phyloP scores from a whole-genome alignment of 2,888 invertebrate species.

The Ctenicera cuprea region DNA sequence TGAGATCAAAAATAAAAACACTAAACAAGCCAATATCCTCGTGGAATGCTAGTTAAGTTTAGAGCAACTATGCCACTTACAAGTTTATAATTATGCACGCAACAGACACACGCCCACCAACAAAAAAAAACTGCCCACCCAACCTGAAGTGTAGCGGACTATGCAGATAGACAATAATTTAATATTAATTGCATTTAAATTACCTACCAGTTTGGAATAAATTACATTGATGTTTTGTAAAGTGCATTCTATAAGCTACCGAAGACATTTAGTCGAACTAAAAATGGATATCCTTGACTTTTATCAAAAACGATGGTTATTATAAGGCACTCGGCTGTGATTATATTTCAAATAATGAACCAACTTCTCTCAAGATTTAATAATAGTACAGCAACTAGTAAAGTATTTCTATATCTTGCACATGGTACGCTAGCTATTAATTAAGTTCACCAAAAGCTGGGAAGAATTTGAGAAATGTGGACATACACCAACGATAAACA shows the following conservation, averaged over 20 bases:
- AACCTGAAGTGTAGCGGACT: slow-evolving; percentile 4
- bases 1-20: slow-evolving; percentile 41
- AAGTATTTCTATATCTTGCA: no score
- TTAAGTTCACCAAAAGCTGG: slow-evolving; percentile 1
- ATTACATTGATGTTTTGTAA: not conserved
- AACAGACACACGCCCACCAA: slow-evolving; percentile 32
- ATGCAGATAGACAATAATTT: not conserved
- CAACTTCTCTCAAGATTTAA: no score
- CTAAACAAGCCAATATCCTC: slow-evolving; percentile 48
- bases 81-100: slow-evolving; percentile 34
- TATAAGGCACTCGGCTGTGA: no score
- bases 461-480: slow-evolving; percentile 8
- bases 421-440: not conserved
- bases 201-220: not conserved
- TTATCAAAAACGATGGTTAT: no score
- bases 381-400: no score
- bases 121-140: slow-evolving; percentile 19
- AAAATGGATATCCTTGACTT: no score
- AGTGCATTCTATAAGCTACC: no score
- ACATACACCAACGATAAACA: not conserved
- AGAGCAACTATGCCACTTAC: slow-evolving; percentile 46
- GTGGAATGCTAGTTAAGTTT: slow-evolving; percentile 48
- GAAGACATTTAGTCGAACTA: no score
- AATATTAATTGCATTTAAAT: slow-evolving; percentile 15
- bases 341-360: no score